phyloP scores from a whole-genome alignment of 53 echinoderm and acorn worm species.

The Luidia sarsii region DNA sequence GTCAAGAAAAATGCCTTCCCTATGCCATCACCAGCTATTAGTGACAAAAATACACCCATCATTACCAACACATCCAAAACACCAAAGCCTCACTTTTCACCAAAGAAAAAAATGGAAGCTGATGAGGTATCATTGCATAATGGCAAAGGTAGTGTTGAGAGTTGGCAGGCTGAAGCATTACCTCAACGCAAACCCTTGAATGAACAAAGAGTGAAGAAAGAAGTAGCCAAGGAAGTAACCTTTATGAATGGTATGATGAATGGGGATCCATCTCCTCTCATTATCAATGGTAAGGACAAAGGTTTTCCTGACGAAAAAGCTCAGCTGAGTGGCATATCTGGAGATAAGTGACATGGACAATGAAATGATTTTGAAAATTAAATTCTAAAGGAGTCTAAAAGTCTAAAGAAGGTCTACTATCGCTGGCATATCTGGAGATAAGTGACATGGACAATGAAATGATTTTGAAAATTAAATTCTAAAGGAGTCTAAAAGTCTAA shows the following conservation, averaged over 20 bases:
- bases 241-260: constrained; percentile 51
- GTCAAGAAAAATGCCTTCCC: constrained; percentile 7
- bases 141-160: constrained; percentile 15
- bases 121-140: constrained; percentile 1
- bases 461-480: not conserved
- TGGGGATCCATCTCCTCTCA: constrained; percentile 24
- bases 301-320: not conserved
- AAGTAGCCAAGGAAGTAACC: constrained; percentile 33
- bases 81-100: not conserved
- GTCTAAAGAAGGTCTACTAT: not conserved
- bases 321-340: not conserved
- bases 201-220: constrained; percentile 33
- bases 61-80: constrained; percentile 12
- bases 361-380: not conserved
- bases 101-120: not conserved
- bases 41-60: constrained; percentile 6
- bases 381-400: not conserved
- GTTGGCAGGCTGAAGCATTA: constrained; percentile 18
- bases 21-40: not conserved
- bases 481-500: not conserved
- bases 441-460: constrained; percentile 4
- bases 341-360: not conserved
- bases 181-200: constrained; percentile 60
- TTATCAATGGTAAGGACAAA: constrained; percentile 30
- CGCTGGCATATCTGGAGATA: not conserved